phyloP scores from a whole-genome alignment of 2,888 invertebrate species.

The Ernsta delagoae region DNA sequence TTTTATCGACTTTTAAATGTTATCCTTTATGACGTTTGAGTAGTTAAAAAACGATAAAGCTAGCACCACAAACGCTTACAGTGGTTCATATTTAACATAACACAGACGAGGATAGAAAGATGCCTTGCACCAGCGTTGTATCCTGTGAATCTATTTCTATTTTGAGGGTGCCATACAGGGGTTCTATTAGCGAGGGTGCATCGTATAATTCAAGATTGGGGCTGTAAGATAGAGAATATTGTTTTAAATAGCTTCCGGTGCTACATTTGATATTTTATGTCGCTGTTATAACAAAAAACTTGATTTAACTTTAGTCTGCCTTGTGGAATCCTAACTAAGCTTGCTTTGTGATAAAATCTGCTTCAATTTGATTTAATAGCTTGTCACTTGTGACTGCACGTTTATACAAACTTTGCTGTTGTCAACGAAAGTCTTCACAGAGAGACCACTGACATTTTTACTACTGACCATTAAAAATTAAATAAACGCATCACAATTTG shows the following conservation, averaged over 20 bases:
- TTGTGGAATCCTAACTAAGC: not conserved
- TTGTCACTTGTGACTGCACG: no score
- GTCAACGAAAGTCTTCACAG: no score
- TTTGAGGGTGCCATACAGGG: conserved; percentile 2
- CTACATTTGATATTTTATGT: conserved; percentile 3
- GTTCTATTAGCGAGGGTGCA: conserved; percentile 1
- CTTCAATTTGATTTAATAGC: no score
- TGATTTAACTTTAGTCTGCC: not conserved
- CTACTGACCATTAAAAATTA: no score
- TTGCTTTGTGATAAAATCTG: no score
- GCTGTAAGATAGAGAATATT: not conserved
- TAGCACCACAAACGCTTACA: not conserved
- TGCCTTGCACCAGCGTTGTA: not conserved
- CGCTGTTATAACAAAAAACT: not conserved
- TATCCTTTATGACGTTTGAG: not conserved
- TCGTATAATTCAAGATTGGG: not conserved
- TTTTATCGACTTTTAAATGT: not conserved
- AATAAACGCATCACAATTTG: no score
- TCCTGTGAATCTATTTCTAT: conserved; percentile 14
- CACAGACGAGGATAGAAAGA: not conserved
- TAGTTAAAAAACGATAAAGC: not conserved
- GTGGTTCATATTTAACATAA: conserved; percentile 3
- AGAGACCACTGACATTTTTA: no score
- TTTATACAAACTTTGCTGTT: no score
- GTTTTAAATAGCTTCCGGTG: conserved; percentile 8